Conservation (phyloP, 1,140 invertebrate genomes). For the Panagrolaimus sp. region DNA sequence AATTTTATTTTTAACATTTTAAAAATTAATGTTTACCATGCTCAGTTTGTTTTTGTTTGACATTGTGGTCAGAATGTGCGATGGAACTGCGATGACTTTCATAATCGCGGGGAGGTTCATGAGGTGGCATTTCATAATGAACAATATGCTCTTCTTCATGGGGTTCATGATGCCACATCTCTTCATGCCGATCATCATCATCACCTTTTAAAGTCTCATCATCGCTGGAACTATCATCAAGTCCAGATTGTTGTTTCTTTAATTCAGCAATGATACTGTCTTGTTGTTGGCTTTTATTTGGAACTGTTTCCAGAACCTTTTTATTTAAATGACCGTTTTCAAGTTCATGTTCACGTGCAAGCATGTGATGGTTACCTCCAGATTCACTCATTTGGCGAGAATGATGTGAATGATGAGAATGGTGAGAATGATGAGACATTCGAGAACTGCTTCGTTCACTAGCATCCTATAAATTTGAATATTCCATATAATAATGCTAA, state of each 20-base stretch:
- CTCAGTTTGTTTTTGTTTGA: too few relatives aligned
- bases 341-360: too few relatives aligned
- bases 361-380: too few relatives aligned
- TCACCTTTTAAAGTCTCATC: constrained; percentile 8
- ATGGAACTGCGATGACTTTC: background rate
- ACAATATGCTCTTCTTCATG: background rate
- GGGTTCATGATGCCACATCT: background rate
- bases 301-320: background rate
- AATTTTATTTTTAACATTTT: too few relatives aligned
- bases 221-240: background rate
- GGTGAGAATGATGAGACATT: background rate
- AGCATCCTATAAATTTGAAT: background rate
- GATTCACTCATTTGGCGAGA: too few relatives aligned
- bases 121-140: background rate
- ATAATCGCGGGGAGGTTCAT: background rate
- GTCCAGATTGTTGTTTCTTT: background rate
- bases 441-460: background rate
- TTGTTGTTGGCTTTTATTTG: background rate
- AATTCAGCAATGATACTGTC: background rate
- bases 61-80: too few relatives aligned
- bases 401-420: background rate
- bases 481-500: background rate
- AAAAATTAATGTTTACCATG: too few relatives aligned
- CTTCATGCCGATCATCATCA: background rate
- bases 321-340: too few relatives aligned